Evolutionary conservation across 2,113 vertebrate species (phyloP), one percentile per base, ranked within the genome.

Genomic region (Apodemus sylvaticus): DNA sequence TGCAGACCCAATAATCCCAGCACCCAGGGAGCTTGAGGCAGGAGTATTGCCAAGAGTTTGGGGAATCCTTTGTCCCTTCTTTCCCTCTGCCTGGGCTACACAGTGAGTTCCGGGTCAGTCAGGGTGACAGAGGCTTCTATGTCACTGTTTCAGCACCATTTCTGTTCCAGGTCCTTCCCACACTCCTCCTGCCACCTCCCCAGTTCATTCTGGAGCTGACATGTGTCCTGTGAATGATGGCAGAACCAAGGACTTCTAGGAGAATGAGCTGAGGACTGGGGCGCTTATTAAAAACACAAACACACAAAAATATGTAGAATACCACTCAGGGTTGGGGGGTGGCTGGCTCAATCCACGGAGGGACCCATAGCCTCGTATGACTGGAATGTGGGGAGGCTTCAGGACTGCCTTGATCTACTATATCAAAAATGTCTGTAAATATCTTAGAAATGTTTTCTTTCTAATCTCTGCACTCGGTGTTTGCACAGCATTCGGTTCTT

Each of bases 381-480:
- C 34, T 51, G 31, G 16, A 79, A 71, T 58, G 11, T 11, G 42
- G 0, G 70, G 20, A 17, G 71, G 24, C 16, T 64, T 39, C 36
- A 77, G 58, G 39, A n/a, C 16, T 86, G 81, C 7, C 86, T 82
- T 96, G 86, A 97, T 60, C 14, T 78, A 74, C 10, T 45, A 39
- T 73, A 20, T 93, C 8, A 95, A 68, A 92, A 92, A 86, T 29
- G 13, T 77, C 79, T 68, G 66, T 36, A 86, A 60, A 68, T 89
- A 89, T 7, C 66, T 34, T 16, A 60, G 66, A 91, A 91, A 93
- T 53, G 39, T 7, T 42, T 95, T 95, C 71, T 89, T 88, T 83
- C 85, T 90, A 76, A 90, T 14, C n/a, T 60, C 66, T 77, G 3
- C 45, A 29, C 39, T 90, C 42, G 55, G 77, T 26, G 81, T 92